These are phyloP conservation scores for Calliphora vomitoria DNA, from an alignment of 2,888 invertebrate genomes.

Conservation along the genomic window DNA sequence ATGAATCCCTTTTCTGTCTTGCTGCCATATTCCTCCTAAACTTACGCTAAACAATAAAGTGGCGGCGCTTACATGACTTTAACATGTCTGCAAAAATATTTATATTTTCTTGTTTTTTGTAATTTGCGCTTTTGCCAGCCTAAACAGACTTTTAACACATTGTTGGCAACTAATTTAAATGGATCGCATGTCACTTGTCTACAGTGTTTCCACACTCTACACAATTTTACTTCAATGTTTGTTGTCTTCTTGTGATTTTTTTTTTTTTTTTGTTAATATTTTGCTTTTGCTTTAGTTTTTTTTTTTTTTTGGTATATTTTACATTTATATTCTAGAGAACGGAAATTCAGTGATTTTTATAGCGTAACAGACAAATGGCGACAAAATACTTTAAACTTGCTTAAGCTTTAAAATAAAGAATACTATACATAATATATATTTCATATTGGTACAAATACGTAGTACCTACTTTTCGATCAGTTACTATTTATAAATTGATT, in stretches of 20 bases:
- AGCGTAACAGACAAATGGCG: constrained; percentile 60
- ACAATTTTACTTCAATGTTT: constrained; percentile 45
- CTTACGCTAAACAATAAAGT: constrained; percentile 55
- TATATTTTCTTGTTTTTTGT: constrained; percentile 36
- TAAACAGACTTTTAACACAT: constrained; percentile 81
- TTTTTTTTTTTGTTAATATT: neutral
- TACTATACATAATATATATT: neutral
- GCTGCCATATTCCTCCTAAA: constrained; percentile 48
- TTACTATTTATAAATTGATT: too few relatives aligned
- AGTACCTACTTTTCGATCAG: neutral
- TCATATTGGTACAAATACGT: neutral
- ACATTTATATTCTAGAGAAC: constrained; percentile 10
- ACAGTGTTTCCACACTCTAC: constrained; percentile 68
- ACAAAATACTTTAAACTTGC: constrained; percentile 57
- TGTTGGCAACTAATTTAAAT: constrained; percentile 84
- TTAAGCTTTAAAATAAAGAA: neutral
- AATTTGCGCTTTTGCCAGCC: constrained; percentile 67
- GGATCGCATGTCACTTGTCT: constrained; percentile 77
- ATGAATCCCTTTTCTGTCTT: constrained; percentile 40
- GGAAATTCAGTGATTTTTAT: constrained; percentile 35
- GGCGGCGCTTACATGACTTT: constrained; percentile 73
- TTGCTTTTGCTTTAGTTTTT: neutral
- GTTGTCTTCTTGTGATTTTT: constrained; percentile 9
- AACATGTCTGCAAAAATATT: constrained; percentile 68
- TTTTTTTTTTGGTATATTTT: constrained; percentile 6